Evolutionary conservation across 1,140 invertebrate species (phyloP).

Genomic region (Heliconius hewitsoni): DNA sequence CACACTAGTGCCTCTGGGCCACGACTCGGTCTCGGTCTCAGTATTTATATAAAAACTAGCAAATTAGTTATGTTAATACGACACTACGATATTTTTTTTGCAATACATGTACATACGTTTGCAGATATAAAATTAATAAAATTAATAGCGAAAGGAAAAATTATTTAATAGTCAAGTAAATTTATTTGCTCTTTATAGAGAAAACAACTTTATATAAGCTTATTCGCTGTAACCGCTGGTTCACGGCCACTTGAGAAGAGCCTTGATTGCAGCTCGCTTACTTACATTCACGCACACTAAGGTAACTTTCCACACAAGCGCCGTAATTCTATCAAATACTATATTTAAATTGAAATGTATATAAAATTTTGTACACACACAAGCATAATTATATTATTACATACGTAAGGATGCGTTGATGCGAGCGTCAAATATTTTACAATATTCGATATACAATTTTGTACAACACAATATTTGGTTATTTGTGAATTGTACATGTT

Average conservation of each 20-base stretch:
- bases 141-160: conserved; percentile 16
- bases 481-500: no score
- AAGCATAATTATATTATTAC: neutral
- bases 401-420: neutral
- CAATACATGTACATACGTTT: conserved; percentile 17
- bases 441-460: no score
- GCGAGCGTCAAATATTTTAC: no score
- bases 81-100: neutral
- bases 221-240: conserved; percentile 56
- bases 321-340: conserved; percentile 27
- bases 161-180: conserved; percentile 23
- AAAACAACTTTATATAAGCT: conserved; percentile 38
- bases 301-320: neutral
- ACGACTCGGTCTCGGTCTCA: neutral
- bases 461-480: no score
- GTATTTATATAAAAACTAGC: conserved; percentile 9
- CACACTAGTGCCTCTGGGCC: no score
- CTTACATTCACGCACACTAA: conserved; percentile 41
- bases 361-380: conserved; percentile 24
- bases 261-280: conserved; percentile 54
- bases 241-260: conserved; percentile 62
- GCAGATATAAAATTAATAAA: neutral
- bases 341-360: conserved; percentile 32
- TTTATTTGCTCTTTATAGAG: conserved; percentile 24
- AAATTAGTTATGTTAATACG: conserved; percentile 20